Evolutionary conservation across 2,797 vertebrate genomes (phyloP).

Genomic region (Mormyrops boulengeri): DNA sequence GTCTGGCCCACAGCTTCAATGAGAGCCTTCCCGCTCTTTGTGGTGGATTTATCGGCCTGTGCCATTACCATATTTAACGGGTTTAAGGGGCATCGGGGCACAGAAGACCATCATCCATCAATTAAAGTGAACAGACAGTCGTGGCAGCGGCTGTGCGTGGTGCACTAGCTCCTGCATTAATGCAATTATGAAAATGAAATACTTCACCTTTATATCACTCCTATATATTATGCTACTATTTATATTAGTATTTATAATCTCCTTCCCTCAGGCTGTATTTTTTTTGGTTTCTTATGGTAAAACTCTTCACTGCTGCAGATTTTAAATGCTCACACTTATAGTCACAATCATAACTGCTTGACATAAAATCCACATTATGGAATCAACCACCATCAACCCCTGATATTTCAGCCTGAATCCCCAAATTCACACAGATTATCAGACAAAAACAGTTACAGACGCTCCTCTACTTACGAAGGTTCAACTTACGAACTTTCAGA

Average conservation of each 20-base stretch:
- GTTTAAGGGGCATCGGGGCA: neutral
- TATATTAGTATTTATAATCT: neutral
- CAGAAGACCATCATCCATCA: neutral
- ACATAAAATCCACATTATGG: neutral
- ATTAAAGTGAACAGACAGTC: conserved; percentile 12
- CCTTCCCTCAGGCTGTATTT: neutral
- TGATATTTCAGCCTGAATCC: neutral
- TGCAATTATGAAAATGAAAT: conserved; percentile 7
- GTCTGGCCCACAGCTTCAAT: neutral
- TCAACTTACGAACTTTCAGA: no score
- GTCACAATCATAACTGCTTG: neutral
- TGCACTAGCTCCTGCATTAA: neutral
- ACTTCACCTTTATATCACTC: neutral
- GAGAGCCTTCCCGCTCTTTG: neutral
- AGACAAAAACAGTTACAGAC: neutral
- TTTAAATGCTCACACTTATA: neutral
- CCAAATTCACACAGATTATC: neutral
- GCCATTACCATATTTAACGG: neutral
- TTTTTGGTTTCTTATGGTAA: neutral
- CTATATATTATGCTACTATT: neutral
- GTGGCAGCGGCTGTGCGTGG: neutral
- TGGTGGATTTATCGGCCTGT: neutral
- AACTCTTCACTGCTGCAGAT: neutral
- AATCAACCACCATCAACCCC: neutral
- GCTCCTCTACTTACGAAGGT: no score